phyloP scores from a whole-genome alignment of 1,140 invertebrate genomes.

The Diplogasteroides magnus region DNA sequence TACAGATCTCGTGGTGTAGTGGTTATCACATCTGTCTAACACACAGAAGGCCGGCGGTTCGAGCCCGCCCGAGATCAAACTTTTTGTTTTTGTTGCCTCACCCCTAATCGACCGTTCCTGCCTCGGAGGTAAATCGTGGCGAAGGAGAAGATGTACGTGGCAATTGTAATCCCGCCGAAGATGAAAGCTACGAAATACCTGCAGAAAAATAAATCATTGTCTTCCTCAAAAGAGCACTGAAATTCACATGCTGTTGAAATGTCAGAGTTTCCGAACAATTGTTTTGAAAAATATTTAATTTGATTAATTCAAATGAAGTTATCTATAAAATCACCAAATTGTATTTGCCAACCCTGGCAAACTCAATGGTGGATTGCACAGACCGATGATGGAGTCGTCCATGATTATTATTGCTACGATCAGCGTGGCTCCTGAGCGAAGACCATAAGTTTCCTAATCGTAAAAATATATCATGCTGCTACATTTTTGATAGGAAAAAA shows the following conservation, averaged over 20 bases:
- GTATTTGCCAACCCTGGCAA: background rate
- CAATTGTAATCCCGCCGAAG: background rate
- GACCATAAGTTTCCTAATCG: no score
- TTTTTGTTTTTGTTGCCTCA: background rate
- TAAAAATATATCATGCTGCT: no score
- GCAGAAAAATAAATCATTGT: no score
- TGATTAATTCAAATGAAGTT: no score
- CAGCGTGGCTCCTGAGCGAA: no score
- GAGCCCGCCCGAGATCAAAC: constrained; percentile 39
- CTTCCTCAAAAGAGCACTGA: no score
- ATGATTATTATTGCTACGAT: background rate
- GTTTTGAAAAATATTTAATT: no score
- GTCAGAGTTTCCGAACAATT: no score
- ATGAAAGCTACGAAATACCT: background rate
- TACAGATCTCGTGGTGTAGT: constrained; percentile 17
- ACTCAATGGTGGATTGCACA: background rate
- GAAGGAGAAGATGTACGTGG: background rate
- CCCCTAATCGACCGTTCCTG: background rate
- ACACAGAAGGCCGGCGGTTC: constrained; percentile 41
- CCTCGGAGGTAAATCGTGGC: background rate
- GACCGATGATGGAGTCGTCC: background rate
- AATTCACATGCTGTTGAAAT: no score
- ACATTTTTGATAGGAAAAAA: no score
- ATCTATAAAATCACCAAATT: background rate
- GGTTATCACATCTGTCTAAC: constrained; percentile 43